Base-by-base conservation (phyloP, 64 coral and sea anemone species). In the Dendronephthya gigantea region DNA sequence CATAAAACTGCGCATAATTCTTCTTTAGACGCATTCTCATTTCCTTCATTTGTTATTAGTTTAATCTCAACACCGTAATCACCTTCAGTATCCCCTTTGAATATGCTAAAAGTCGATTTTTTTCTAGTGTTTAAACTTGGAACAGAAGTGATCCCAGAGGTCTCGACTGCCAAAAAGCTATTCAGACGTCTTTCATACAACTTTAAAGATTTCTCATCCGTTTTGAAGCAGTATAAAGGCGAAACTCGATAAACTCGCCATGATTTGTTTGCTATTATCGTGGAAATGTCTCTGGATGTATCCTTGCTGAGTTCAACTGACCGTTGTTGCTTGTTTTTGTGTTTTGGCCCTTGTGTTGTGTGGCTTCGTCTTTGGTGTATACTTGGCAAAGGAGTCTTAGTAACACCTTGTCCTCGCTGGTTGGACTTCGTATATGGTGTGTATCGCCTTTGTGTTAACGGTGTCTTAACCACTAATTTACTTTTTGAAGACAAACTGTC, bases 201-300 rank as follows among this genome's bases (percentile, higher is more conserved):
- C 32, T 79, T 79, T 79, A 79, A 79, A 10, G 72, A 79, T 79
- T 79, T 79, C 28, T 34, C 16, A 35, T 79, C 72, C 72, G 29
- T 36, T 79, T 79, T 79, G 15, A 79, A 79, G 17, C 72, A 29
- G 37, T 79, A 35, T 12, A 79, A 79, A 29, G 72, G 72, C 72
- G 72, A 79, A 36, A 39, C 72, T 33, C 72, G 31, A 39, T 79
- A 79, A 34, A 79, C 72, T 16, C 72, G 31, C 72, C 72, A 79
- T 2, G 72, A 35, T 79, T 34, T 79, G 17, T 39, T 39, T 0
- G 28, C 32, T 12, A 79, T 15, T 34, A 16, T 79, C 19, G 72
- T 14, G 19, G 72, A 79, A 79, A 79, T 39, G 32, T 79, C 27
- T 35, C 36, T 33, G 36, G 2, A 3, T 79, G 34, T 19, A 29